Base-by-base conservation (phyloP, 2,797 vertebrate species). In the Vespertilio murinus region DNA sequence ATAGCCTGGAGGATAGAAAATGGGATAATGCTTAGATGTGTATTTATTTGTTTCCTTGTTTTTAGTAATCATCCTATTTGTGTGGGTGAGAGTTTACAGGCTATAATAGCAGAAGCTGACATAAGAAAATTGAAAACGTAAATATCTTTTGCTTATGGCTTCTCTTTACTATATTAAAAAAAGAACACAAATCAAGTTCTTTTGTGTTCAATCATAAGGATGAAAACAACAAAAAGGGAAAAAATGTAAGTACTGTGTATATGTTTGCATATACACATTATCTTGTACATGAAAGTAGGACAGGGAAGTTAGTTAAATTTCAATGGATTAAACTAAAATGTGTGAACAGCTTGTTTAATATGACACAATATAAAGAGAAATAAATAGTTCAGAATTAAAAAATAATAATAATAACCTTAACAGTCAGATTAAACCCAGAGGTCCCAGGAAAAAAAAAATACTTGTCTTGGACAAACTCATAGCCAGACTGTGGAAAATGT, bases 111-210 rank as follows among this genome's bases (percentile, higher is more conserved):
- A 90, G 87, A 96, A 95, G 8, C 52, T 94, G 80, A 71, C 80
- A 93, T 47, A 90, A 85, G 49, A 49, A 89, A 95, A 93, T 75
- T 81, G 64, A 96, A 96, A 96, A 91, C 16, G 9, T 96, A 96
- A 97, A 67, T 91, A 90, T 85, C 56, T 88, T 61, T 94, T 95
- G 33, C 86, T 96, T 91, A 90, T 93, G 87, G 35, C 9, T 85
- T 89, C 65, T 91, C 42, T 94, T 88, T 69, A 93, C 40, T 56
- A 25, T 56, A 79, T 70, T n/a, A 20, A 84, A 84, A 84, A 83
- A 65, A 74, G 17, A 49, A 64, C 42, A 88, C 56, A 94, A 86
- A 86, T 85, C 79, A 85, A 38, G 30, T 65, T 71, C 22, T 81
- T 69, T 61, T 65, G n/a, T 88, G 35, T 77, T 91, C 70, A 52